Evolutionary conservation across 1,140 invertebrate species (phyloP).

Genomic region (Hydropsyche tenuis): DNA sequence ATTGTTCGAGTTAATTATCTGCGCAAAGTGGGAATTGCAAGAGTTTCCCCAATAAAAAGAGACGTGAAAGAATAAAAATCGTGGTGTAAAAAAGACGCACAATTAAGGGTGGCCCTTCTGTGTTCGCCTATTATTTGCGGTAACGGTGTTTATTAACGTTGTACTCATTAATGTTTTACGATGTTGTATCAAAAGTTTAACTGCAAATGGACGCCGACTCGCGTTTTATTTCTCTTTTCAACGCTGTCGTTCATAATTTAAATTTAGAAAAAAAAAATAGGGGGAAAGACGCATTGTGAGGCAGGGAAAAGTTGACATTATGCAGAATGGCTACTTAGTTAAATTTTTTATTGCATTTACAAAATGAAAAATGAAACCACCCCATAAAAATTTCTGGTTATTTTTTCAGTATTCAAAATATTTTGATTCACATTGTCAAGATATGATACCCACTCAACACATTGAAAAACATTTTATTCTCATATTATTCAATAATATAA

Average conservation of each 20-base stretch:
- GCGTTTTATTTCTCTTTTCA: slow-evolving; percentile 7
- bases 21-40: not conserved
- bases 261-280: slow-evolving; percentile 1
- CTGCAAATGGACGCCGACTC: slow-evolving; percentile 11
- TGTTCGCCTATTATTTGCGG: slow-evolving; percentile 11
- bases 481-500: too few relatives aligned
- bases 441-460: too few relatives aligned
- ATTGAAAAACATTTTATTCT: too few relatives aligned
- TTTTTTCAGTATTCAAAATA: too few relatives aligned
- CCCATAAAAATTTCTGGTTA: too few relatives aligned
- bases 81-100: slow-evolving; percentile 5
- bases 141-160: slow-evolving; percentile 35
- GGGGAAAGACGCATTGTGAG: not conserved
- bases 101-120: slow-evolving; percentile 21
- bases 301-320: not conserved
- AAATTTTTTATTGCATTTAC: slow-evolving; percentile 9
- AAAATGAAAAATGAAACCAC: too few relatives aligned
- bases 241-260: not conserved
- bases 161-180: slow-evolving; percentile 41
- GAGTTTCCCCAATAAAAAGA: slow-evolving; percentile 29
- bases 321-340: not conserved
- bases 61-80: not conserved
- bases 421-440: too few relatives aligned
- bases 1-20: too few relatives aligned
- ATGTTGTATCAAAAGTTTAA: slow-evolving; percentile 24